These are phyloP conservation scores for Macrophya alboannulata DNA, from an alignment of 2,888 invertebrate genomes.

Conservation along the genomic window DNA sequence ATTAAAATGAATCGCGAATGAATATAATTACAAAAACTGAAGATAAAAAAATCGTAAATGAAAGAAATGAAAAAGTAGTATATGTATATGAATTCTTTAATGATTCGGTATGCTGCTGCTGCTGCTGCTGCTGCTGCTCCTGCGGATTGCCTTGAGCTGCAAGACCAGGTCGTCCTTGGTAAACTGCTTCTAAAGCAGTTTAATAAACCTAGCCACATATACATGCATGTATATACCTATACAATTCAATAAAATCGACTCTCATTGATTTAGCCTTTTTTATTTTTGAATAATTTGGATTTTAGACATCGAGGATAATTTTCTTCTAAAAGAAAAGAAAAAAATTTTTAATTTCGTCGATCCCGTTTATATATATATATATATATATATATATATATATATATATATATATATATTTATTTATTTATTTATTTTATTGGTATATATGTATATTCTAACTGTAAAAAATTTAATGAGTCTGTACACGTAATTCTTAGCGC, in stretches of 20 bases:
- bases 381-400: no score
- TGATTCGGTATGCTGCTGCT: background rate
- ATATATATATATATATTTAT: no score
- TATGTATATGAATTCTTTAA: background rate
- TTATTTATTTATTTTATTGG: background rate
- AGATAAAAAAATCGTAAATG: background rate
- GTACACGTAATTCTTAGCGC: background rate
- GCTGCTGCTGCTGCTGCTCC: no score
- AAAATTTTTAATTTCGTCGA: no score
- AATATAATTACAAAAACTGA: background rate
- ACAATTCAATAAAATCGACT: background rate
- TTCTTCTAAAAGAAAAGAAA: no score
- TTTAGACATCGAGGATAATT: no score
- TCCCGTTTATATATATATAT: no score
- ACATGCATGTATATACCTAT: background rate
- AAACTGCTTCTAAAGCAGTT: background rate
- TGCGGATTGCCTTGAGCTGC: slow-evolving; percentile 26
- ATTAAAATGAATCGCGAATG: background rate
- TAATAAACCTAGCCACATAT: no score
- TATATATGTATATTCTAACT: background rate
- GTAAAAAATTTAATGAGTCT: background rate
- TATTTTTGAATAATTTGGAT: background rate
- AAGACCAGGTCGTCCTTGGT: background rate
- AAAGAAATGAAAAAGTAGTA: background rate
- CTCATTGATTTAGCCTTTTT: background rate